Evolutionary conservation across 2,888 invertebrate genomes (phyloP).

Genomic region (Hirudinaria manillensis): DNA sequence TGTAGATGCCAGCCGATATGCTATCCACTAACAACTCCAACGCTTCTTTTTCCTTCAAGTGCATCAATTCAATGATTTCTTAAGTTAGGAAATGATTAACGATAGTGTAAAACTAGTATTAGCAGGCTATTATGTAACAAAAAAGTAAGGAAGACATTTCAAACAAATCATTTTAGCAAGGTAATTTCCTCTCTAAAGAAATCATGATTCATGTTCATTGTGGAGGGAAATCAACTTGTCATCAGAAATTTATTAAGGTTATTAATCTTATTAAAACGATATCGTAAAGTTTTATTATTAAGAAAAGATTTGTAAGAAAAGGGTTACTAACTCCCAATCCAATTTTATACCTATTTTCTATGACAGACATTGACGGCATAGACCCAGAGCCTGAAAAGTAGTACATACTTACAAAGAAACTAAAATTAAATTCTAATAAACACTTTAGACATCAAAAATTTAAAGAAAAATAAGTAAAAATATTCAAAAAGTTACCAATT

Average conservation of each 20-base stretch:
- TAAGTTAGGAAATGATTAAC: background rate
- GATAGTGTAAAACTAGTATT: background rate
- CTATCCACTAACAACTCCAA: background rate
- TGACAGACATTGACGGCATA: slow-evolving; percentile 23
- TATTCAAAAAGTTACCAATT: slow-evolving; percentile 21
- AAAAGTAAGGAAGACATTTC: no score
- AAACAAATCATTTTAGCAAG: no score
- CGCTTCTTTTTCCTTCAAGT: slow-evolving; percentile 2
- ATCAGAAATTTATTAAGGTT: background rate
- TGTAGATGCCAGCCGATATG: slow-evolving; percentile 24
- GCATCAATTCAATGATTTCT: background rate
- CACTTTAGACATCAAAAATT: background rate
- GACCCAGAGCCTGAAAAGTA: slow-evolving; percentile 16
- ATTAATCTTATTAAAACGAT: no score
- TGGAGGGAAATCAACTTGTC: background rate
- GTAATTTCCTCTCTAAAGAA: no score
- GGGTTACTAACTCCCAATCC: background rate
- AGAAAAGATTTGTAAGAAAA: no score
- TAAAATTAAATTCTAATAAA: background rate
- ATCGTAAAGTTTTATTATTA: no score
- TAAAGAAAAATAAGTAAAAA: background rate
- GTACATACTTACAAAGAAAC: background rate
- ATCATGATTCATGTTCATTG: background rate
- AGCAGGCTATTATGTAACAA: no score
- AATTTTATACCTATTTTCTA: slow-evolving; percentile 14